Evolutionary conservation across 2,888 invertebrate species (phyloP), one percentile per base, ranked within the genome.

Genomic region (Listrodromus nycthemerus): DNA sequence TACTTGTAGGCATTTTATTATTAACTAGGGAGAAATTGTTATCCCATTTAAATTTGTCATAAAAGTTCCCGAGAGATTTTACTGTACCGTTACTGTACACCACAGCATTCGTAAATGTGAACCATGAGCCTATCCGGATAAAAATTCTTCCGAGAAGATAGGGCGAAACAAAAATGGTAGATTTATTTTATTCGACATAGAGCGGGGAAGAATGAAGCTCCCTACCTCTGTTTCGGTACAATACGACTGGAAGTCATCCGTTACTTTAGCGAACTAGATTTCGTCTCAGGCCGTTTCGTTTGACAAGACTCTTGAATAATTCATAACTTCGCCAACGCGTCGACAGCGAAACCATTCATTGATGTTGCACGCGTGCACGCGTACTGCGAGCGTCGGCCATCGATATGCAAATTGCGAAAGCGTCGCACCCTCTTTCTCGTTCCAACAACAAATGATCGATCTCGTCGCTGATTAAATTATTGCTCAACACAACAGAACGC

Each of bases 111-210:
- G 10, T 21, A 55, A 55, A 55, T 10, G 55, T 61, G 80, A 80
- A 74, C 74, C 74, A 37, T 48, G 58, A 16, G 50, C 80, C 61
- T 67, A 48, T 73, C 10, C 74, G 48, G 37, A 80, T 80, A 74
- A 67, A 80, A 80, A 67, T 75, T 37, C 24, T 50, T 41, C 27
- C 5, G 7, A 27, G 3, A 13, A 41, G 45, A 30, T 33, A 8
- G 24, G 58, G 55, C 67, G 24, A 13, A 21, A 13, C 70, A 27
- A 24, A 37, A 70, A 45, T 45, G 41, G 41, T 45, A 45, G 16
- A 45, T 45, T 13, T 45, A 16, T 70, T 63, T 37, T 78, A 61
- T 63, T 50, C n/a, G 13, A 7, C 16, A 45, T 37, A 50, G 21
- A 70, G 19, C 27, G 19, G 69, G 10, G 30, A 27, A 50, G n/a